Conservation (phyloP, 1,140 invertebrate species). For the Teleopsis dalmanni region DNA sequence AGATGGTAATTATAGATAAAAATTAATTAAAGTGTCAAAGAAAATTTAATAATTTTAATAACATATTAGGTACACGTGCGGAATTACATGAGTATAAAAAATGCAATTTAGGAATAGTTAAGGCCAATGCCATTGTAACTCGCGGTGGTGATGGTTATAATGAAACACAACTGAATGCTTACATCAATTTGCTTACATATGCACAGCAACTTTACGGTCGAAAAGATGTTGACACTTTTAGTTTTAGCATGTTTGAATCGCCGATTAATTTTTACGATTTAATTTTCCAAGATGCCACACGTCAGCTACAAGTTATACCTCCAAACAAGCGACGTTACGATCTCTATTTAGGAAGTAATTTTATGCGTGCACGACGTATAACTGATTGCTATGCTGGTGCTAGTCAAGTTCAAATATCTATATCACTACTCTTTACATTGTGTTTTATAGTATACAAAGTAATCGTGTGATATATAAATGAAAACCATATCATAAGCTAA, state of each 20-base stretch:
- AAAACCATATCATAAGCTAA: no score
- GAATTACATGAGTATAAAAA: constrained; percentile 68
- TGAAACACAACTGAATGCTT: constrained; percentile 72
- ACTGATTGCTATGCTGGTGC: constrained; percentile 67
- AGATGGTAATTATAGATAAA: constrained; percentile 55
- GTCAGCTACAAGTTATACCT: constrained; percentile 67
- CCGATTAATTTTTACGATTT: constrained; percentile 71
- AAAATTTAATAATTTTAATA: no score
- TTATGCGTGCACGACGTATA: constrained; percentile 65
- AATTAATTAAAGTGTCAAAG: no score
- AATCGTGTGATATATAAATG: no score
- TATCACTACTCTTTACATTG: constrained; percentile 2
- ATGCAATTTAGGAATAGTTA: constrained; percentile 87
- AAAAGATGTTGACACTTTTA: constrained; percentile 76
- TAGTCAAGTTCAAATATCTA: constrained; percentile 15
- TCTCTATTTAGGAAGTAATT: constrained; percentile 63
- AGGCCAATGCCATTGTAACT: constrained; percentile 86
- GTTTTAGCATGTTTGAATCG: constrained; percentile 86
- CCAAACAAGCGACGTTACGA: constrained; percentile 54
- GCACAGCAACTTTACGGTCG: constrained; percentile 85
- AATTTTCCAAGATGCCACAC: constrained; percentile 87
- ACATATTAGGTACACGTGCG: constrained; percentile 58
- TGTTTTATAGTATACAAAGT: no score
- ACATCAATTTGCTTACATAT: constrained; percentile 80
- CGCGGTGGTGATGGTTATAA: constrained; percentile 67